phyloP scores from a whole-genome alignment of 2,888 invertebrate genomes.

The Nomada fabriciana region DNA sequence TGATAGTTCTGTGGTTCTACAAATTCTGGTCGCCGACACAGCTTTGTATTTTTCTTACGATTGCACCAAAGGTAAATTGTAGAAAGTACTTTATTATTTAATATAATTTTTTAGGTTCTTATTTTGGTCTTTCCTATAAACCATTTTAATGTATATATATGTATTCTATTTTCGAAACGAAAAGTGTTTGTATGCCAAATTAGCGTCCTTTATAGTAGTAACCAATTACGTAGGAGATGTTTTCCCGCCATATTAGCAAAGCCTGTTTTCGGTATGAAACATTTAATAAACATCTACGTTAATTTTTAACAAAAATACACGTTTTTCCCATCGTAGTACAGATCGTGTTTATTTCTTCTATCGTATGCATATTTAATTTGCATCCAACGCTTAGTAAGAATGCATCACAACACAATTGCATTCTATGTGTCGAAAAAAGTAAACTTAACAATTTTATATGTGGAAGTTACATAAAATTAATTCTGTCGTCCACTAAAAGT shows the following conservation, averaged over 20 bases:
- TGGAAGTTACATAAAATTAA: background rate
- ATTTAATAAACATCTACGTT: constrained; percentile 5
- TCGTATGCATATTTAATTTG: background rate
- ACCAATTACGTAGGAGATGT: constrained; percentile 76
- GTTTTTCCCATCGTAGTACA: background rate
- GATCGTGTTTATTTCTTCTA: background rate
- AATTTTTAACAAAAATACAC: background rate
- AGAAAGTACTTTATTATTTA: background rate
- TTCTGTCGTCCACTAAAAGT: background rate
- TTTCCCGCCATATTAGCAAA: constrained; percentile 80
- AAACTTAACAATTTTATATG: background rate
- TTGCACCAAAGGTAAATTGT: constrained; percentile 65
- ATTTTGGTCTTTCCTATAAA: background rate
- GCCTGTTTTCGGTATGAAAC: constrained; percentile 69
- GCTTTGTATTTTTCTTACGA: constrained; percentile 47
- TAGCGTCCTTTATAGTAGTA: constrained; percentile 55
- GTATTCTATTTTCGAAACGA: constrained; percentile 54
- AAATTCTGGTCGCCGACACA: constrained; percentile 63
- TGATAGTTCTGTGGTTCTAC: constrained; percentile 61
- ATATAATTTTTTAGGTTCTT: fast-evolving
- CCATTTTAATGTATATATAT: background rate
- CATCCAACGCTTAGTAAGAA: background rate
- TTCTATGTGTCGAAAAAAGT: background rate
- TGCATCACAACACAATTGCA: background rate
- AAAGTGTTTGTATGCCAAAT: constrained; percentile 55